These are phyloP conservation scores for Columba janthina DNA, from an alignment of 2,113 vertebrate species.

Conservation along the genomic window DNA sequence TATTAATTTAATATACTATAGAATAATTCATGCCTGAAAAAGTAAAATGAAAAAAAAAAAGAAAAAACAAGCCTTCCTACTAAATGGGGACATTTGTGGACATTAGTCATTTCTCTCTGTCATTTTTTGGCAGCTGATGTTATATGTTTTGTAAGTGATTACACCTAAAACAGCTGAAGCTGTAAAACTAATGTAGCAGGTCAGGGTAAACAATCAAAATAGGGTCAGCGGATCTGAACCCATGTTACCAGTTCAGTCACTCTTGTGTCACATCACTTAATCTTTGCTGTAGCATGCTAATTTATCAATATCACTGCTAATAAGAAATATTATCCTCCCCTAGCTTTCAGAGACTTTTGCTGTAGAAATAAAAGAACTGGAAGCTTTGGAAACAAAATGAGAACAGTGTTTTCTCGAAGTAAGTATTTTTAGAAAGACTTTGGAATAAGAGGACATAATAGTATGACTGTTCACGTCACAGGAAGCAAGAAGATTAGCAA, in stretches of 20 bases:
- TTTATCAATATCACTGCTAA: not conserved
- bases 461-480: not conserved
- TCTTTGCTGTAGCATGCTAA: not conserved
- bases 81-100: not conserved
- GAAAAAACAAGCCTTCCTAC: not conserved
- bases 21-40: conserved; percentile 17
- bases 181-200: not conserved
- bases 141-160: not conserved
- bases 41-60: not conserved
- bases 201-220: not conserved
- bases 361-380: not conserved
- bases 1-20: not conserved
- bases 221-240: not conserved
- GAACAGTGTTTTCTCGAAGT: not conserved
- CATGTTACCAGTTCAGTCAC: not conserved
- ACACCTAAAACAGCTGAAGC: not conserved
- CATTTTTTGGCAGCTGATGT: not conserved
- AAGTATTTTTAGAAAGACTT: not conserved
- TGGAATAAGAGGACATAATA: not conserved
- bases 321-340: not conserved
- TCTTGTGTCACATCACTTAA: not conserved
- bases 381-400: not conserved
- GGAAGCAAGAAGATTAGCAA: not conserved
- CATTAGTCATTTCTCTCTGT: not conserved
- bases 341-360: not conserved